Evolutionary conservation across 2,888 invertebrate genomes (phyloP), one percentile per base, ranked within the genome.

Genomic region (Chrysodeixis includens): DNA sequence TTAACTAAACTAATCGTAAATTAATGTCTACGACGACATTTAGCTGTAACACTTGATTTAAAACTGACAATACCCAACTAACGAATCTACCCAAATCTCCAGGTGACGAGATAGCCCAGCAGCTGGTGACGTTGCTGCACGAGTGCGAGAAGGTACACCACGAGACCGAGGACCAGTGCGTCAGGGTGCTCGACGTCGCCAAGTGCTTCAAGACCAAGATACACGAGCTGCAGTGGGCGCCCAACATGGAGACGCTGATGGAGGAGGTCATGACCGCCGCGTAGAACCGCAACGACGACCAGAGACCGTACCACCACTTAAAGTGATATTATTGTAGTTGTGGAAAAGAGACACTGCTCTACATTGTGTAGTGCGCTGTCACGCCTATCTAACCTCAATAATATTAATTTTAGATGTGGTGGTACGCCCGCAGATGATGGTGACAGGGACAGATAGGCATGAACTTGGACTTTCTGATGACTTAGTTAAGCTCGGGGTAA

Each of bases 151-250:
- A 81, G 18, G 46, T 69, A 10, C 71, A 83, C 30, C 73, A 63
- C 0, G 70, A 56, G 0, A 68, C 81, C 2, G 67, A 56, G 0
- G 94, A 94, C 62, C 81, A 85, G 46, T 95, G 94, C 76, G 35
- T 22, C 40, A 79, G 83, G 1, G 79, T 82, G 0, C 75, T 94
- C 77, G 92, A 92, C 74, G 79, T 89, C 0, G 83, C 92, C 69
- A 93, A 93, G 76, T 94, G 94, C 78, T 94, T 94, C 90, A 88
- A 90, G 0, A 83, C 84, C 51, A 91, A 90, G 80, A 92, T 94
- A 5, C 92, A 93, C 62, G 86, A 86, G 55, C 88, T 94, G 18
- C 88, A 93, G 61, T 94, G 94, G 94, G 93, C 93, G 0, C 94
- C 94, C 0, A 84, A 83, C 69, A 90, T 94, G 89, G 90, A 93